Conservation (phyloP, 2,797 vertebrate genomes). For the Crocodylus rhombifer region DNA sequence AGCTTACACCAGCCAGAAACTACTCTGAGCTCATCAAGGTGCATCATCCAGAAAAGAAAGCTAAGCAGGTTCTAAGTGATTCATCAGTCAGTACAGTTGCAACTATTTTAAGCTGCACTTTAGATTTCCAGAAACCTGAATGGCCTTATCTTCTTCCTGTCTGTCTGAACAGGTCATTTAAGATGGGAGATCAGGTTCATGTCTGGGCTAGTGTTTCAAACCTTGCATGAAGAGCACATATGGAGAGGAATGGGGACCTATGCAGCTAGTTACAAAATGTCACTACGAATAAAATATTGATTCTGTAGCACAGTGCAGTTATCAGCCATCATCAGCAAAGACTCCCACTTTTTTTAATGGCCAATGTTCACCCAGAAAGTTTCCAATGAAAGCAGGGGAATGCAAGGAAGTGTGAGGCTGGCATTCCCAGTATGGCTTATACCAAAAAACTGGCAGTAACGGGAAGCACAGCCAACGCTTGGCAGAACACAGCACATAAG, state of each 20-base stretch:
- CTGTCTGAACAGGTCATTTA: not conserved
- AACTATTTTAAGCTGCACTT: not conserved
- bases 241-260: not conserved
- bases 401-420: not conserved
- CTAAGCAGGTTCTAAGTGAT: not conserved
- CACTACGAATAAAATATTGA: not conserved
- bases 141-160: not conserved
- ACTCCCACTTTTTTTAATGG: not conserved
- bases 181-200: accelerated
- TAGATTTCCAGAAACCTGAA: not conserved
- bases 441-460: not conserved
- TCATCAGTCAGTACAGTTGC: not conserved
- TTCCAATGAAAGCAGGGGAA: not conserved
- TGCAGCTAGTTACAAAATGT: not conserved
- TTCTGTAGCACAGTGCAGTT: not conserved
- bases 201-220: not conserved
- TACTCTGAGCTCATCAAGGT: not conserved
- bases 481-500: not conserved
- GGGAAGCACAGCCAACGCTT: conserved; percentile 47
- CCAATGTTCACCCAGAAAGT: not conserved
- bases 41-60: not conserved
- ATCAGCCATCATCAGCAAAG: not conserved
- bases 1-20: not conserved
- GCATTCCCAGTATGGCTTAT: conserved; percentile 32
- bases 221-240: not conserved